phyloP scores from a whole-genome alignment of 2,113 vertebrate species.

The Aegotheles bennettii region DNA sequence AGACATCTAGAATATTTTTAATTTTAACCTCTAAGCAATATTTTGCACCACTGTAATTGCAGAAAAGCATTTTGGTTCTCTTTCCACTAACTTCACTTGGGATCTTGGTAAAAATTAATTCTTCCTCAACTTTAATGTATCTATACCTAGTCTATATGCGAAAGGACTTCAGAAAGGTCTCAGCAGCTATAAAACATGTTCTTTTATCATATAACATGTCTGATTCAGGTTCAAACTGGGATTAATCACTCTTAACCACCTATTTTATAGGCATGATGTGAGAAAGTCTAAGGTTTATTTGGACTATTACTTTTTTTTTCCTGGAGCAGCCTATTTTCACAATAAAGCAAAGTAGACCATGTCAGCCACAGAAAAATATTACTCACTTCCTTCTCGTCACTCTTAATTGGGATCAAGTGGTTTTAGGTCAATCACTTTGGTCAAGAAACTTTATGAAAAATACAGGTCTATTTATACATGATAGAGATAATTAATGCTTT shows the following conservation, averaged over 20 bases:
- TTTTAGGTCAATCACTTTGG: background rate
- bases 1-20: background rate
- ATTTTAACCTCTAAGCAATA: background rate
- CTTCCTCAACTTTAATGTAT: background rate
- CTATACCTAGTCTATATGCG: no score
- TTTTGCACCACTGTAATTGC: background rate
- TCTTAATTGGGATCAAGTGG: background rate
- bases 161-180: background rate
- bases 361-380: slow-evolving; percentile 1
- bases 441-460: background rate
- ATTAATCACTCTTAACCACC: background rate
- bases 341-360: background rate
- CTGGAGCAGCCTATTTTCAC: background rate
- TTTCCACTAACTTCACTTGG: background rate
- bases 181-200: background rate
- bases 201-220: background rate
- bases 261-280: background rate
- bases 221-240: background rate
- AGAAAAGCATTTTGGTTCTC: background rate
- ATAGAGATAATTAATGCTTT: background rate
- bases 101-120: background rate
- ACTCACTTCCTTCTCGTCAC: background rate
- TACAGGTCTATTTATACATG: background rate
- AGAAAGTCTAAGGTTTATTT: background rate
- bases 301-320: background rate